Evolutionary conservation across 35 echinoderm and acorn worm genomes (phyloP).

Genomic region (Chiridota heheva): DNA sequence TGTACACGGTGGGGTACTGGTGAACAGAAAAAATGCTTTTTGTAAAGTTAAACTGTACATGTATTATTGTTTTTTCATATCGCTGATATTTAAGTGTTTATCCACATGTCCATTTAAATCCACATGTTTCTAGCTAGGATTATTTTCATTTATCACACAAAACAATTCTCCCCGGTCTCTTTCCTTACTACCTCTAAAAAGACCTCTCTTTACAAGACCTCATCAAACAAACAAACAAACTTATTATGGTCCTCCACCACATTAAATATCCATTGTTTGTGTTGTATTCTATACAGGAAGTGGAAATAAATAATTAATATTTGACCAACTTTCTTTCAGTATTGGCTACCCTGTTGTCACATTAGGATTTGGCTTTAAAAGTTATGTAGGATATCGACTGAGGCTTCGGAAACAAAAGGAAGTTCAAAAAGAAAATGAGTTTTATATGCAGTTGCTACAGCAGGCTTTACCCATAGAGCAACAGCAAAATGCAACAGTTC

Average conservation of each 20-base stretch:
- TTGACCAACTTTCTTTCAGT: conserved; percentile 66
- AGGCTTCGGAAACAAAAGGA: conserved; percentile 97
- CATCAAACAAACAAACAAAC: no score
- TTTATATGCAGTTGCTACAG: conserved; percentile 99
- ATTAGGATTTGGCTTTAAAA: conserved; percentile 96
- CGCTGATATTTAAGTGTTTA: no score
- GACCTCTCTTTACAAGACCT: neutral
- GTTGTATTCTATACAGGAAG: neutral
- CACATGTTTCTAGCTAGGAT: no score
- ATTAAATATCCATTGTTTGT: neutral
- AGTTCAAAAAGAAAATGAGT: conserved; percentile 99
- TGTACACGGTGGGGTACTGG: no score
- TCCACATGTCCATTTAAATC: no score
- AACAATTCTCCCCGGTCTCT: no score
- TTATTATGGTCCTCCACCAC: neutral
- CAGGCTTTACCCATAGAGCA: conserved; percentile 93
- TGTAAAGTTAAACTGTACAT: no score
- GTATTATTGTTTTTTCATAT: no score
- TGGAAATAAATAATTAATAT: neutral
- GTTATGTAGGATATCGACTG: conserved; percentile 95
- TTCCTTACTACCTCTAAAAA: no score
- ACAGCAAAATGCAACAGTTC: conserved; percentile 42
- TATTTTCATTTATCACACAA: no score
- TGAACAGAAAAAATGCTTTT: no score
- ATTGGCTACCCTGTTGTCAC: conserved; percentile 99